Base-by-base conservation (phyloP, 2,797 vertebrate species). In the Poliocrania exsul region DNA sequence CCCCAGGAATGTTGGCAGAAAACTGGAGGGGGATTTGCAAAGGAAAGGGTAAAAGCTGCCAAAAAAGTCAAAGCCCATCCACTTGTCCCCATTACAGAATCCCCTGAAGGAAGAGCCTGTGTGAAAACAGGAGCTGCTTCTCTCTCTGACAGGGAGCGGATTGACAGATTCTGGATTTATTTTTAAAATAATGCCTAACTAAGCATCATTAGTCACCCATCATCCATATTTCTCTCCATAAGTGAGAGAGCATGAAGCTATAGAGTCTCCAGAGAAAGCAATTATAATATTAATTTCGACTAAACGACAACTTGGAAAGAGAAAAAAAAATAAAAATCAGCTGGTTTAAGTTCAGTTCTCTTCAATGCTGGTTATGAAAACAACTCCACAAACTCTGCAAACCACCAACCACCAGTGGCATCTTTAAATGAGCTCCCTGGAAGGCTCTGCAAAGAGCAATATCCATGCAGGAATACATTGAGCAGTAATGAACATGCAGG, bases 101-200 rank as follows among this genome's bases (percentile, higher is more conserved):
- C 77, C 95, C 94, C 95, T 93, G 92, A 91, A 96, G 95, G 90
- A 93, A 97, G 65, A 71, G 61, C 35, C 51, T 74, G 67, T 70
- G 86, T 83, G 89, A 93, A 92, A 82, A 72, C 42, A 16, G 93
- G 92, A 96, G 65, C 91, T 80, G 80, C 64, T 95, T 95, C 83
- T 85, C 50, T 82, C 53, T 51, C 77, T 91, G 93, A 92, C 81
- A 93, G 29, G 82, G 90, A 87, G 31, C 0, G 31, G 73, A 91
- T 93, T 94, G 94, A 95, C 83, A 83, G 74, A 17, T 75, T 74
- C 86, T 67, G 56, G 87, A 92, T 95, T 95, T 97, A 95, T 97
- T 96, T 91, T 51, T 49, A 20, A 92, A 86, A 94, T 93, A 91
- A 44, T 17, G 54, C 88, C 94, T 82, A 96, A 97, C 88, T 94